Conservation (phyloP, 1,140 invertebrate genomes). For the Nilaparvata lugens region DNA sequence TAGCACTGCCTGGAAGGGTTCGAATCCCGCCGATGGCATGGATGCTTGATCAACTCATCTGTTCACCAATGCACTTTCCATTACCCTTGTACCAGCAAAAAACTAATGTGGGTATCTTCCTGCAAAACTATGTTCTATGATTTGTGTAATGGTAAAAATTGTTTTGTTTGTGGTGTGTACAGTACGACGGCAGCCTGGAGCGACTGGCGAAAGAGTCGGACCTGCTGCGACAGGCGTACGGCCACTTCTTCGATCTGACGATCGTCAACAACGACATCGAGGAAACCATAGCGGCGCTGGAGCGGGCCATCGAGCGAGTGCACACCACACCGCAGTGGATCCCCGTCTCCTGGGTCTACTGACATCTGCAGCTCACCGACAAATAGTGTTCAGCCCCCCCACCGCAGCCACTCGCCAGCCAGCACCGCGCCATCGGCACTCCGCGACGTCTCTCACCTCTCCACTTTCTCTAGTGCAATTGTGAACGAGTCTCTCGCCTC, state of each 20-base stretch:
- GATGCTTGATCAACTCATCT: too few relatives aligned
- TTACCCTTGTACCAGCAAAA: too few relatives aligned
- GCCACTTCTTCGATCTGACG: conserved; percentile 95
- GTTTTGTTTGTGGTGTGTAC: conserved; percentile 24
- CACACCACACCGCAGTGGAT: conserved; percentile 92
- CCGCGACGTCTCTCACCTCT: too few relatives aligned
- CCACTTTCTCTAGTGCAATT: too few relatives aligned
- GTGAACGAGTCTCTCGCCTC: too few relatives aligned
- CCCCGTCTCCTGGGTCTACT: conserved; percentile 90
- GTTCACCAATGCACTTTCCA: too few relatives aligned
- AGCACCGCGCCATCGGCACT: too few relatives aligned
- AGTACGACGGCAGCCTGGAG: conserved; percentile 95
- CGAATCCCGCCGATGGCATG: too few relatives aligned
- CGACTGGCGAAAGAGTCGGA: conserved; percentile 92
- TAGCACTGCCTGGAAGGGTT: too few relatives aligned
- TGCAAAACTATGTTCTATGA: too few relatives aligned
- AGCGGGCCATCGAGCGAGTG: conserved; percentile 81
- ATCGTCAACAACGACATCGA: conserved; percentile 99
- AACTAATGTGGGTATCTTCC: too few relatives aligned
- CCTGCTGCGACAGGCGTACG: conserved; percentile 88
- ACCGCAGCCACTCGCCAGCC: not conserved
- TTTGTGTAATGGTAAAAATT: too few relatives aligned
- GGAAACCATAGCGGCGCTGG: conserved; percentile 88
- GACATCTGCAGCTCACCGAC: conserved; percentile 39
- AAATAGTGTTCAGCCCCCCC: not conserved